phyloP scores from a whole-genome alignment of 2,113 vertebrate species.

The Cyanocitta stelleri region DNA sequence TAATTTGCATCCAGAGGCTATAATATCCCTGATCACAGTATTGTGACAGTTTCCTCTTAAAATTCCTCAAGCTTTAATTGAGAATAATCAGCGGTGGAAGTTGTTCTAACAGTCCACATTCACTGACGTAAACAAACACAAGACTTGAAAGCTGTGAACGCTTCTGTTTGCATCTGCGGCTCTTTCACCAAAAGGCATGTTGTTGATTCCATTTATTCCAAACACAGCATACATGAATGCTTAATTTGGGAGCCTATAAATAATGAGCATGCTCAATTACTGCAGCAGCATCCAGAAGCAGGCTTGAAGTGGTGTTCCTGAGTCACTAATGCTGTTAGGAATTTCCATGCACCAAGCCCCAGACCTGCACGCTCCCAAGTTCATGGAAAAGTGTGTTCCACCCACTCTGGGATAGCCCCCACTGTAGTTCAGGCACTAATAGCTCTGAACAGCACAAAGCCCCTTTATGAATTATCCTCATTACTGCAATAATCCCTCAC shows the following conservation, averaged over 20 bases:
- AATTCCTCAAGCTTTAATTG: constrained; percentile 54
- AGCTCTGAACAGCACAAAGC: background rate
- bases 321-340: constrained; percentile 38
- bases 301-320: background rate
- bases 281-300: constrained; percentile 49
- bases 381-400: background rate
- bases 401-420: background rate
- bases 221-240: constrained; percentile 69
- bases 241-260: constrained; percentile 64
- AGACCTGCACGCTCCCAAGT: background rate
- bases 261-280: constrained; percentile 57
- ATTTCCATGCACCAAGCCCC: background rate
- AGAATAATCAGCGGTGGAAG: constrained; percentile 40
- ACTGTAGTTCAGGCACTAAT: background rate
- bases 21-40: constrained; percentile 44
- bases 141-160: constrained; percentile 44
- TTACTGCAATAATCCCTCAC: background rate
- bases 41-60: constrained; percentile 58
- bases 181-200: constrained; percentile 61
- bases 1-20: constrained; percentile 23
- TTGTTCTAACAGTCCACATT: constrained; percentile 40
- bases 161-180: constrained; percentile 58
- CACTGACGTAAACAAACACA: constrained; percentile 60
- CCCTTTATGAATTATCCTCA: background rate
- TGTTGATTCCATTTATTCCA: constrained; percentile 69